Percentiles rank a stretch among this genome's conserved stretches.
These are phyloP conservation scores for Pasiphila rectangulata DNA, from an alignment of 2,888 invertebrate species.

Conservation along the genomic window DNA sequence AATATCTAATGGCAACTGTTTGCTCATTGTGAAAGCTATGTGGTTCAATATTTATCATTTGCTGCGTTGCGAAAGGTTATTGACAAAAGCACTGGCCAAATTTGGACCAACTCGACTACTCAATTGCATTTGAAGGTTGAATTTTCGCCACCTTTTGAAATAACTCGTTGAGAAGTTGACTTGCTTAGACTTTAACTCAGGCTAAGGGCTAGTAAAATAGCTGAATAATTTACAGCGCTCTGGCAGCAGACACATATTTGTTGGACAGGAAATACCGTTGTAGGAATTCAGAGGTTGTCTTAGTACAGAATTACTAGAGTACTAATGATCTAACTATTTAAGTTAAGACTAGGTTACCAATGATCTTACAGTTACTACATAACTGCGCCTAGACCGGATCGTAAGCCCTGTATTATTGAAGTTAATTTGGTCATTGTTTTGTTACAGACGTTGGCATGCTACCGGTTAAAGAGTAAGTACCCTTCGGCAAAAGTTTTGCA, in stretches of 20 bases:
- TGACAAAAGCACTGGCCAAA: constrained; percentile 50
- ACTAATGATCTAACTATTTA: neutral
- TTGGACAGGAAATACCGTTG: constrained; percentile 18
- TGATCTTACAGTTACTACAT: neutral
- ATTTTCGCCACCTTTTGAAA: constrained; percentile 37
- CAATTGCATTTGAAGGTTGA: constrained; percentile 31
- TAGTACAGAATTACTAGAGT: constrained; percentile 3
- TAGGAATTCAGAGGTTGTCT: constrained; percentile 5
- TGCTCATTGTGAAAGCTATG: constrained; percentile 58
- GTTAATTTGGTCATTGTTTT: constrained; percentile 43
- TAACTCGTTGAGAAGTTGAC: constrained; percentile 23
- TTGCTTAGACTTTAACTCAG: constrained; percentile 30
- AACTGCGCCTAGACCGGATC: neutral
- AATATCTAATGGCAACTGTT: constrained; percentile 32
- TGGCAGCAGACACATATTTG: constrained; percentile 2
- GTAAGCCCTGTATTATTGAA: neutral
- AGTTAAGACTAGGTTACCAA: neutral
- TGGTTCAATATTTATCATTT: constrained; percentile 37
- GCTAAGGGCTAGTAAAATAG: constrained; percentile 30
- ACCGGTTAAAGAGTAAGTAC: constrained; percentile 95
- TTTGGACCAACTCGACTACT: constrained; percentile 27
- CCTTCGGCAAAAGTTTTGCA: neutral
- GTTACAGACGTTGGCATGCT: constrained; percentile 95
- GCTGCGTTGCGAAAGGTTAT: constrained; percentile 51
- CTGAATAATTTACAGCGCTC: constrained; percentile 22